Base-by-base conservation (phyloP, 64 coral and sea anemone genomes). In the Dendrophyllia cribrosa region DNA sequence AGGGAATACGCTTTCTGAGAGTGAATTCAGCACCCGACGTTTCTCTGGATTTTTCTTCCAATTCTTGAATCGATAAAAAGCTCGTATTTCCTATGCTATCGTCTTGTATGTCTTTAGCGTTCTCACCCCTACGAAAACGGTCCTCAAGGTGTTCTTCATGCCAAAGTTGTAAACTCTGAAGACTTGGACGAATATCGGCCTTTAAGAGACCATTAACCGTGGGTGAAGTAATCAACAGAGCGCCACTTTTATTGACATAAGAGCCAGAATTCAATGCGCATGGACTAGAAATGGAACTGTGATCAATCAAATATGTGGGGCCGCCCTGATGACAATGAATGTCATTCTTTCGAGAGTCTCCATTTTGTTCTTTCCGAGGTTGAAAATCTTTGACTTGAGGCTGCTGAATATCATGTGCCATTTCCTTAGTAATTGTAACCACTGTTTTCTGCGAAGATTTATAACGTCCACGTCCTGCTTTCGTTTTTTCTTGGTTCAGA, bases 141-240 rank as follows among this genome's bases (percentile, higher is more conserved):
- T 23, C 66, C 0, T 20, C 23, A 5, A 69, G 9, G 43, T 45
- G 4, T 45, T 72, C 10, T 6, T 64, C 78, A 15, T 63, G 78
- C 19, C 14, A 59, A 82, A 82, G 56, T 47, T 63, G 5, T 12
- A 82, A 46, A 20, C 78, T 59, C 17, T 65, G 59, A 45, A n/a
- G 6, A 8, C 78, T 59, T 1, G 64, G 59, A 19, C 16, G 58
- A 82, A 82, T 58, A 43, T 82, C 78, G 2, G 78, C 78, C 43
- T 47, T 82, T 47, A 82, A 63, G 34, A 82, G 78, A 48, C 15
- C 14, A 12, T 82, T 58, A 16, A 64, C 17, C 17, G 78, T 82
- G 6, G 78, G 78, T 19, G 78, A 82, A 1, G 59, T 82, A 0
- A 82, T 60, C 3, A 64, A 47, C 4, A 77, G 14, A 22, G 7